Conservation (phyloP, 2,113 vertebrate genomes). For the Nicator chloris region DNA sequence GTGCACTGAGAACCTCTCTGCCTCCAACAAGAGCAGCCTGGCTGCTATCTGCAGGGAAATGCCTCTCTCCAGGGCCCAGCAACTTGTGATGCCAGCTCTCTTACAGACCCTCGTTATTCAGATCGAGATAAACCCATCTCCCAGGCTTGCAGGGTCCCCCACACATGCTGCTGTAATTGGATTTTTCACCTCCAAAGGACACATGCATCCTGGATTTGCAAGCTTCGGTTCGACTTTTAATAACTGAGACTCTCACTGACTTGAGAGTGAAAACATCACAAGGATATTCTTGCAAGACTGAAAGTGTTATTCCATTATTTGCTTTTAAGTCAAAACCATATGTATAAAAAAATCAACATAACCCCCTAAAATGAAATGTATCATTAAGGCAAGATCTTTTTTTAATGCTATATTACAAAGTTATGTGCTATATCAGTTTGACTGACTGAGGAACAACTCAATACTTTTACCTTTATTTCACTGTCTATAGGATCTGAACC, state of each 20-base stretch:
- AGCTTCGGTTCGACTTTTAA: slow-evolving; percentile 15
- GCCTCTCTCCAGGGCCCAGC: slow-evolving; percentile 28
- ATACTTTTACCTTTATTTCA: background rate
- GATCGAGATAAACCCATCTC: slow-evolving; percentile 32
- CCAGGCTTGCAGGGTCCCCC: slow-evolving; percentile 5
- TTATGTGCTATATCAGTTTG: background rate
- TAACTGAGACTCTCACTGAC: background rate
- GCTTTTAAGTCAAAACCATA: background rate
- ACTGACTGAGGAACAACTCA: background rate
- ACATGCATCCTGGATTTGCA: slow-evolving; percentile 41
- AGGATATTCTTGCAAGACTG: background rate
- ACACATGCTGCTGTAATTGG: slow-evolving; percentile 25
- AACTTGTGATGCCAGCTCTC: slow-evolving; percentile 23
- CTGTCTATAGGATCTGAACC: background rate
- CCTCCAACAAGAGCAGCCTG: slow-evolving; percentile 12
- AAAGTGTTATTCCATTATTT: background rate
- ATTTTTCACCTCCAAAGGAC: slow-evolving; percentile 63
- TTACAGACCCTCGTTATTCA: slow-evolving; percentile 14
- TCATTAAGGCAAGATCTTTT: background rate
- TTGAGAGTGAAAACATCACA: slow-evolving; percentile 6
- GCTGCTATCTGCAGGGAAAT: background rate
- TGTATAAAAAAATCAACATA: background rate
- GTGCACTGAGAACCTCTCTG: background rate
- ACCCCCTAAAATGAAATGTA: background rate
- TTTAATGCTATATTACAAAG: background rate